Percentiles rank a stretch among this genome's conserved stretches.
These are phyloP conservation scores for Dolichoris vasculosae DNA, from an alignment of 1,140 invertebrate genomes.

Conservation along the genomic window DNA sequence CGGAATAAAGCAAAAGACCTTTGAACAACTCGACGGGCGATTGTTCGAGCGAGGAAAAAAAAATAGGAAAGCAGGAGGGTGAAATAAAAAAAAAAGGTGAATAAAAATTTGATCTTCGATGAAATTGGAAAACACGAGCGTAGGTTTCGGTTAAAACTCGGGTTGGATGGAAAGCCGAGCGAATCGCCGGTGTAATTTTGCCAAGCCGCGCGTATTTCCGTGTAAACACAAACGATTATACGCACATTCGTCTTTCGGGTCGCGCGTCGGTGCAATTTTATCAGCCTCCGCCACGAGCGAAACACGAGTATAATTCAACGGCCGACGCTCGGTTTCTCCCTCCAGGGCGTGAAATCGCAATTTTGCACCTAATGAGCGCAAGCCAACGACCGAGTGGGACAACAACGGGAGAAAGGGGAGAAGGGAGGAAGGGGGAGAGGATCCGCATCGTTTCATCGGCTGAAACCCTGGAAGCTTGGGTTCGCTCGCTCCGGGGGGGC, in stretches of 20 bases:
- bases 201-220: no score
- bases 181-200: background rate
- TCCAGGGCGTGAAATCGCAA: constrained; percentile 20
- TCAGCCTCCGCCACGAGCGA: background rate
- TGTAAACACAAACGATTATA: constrained; percentile 7
- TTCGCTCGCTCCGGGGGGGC: background rate
- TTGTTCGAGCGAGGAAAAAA: background rate
- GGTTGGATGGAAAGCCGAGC: background rate
- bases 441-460: background rate
- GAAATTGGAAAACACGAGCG: background rate
- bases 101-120: background rate
- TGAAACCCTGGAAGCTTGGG: background rate
- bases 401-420: background rate
- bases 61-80: no score
- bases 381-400: background rate
- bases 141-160: background rate
- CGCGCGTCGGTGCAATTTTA: background rate
- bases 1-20: background rate
- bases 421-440: background rate
- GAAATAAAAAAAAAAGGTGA: background rate
- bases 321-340: no score
- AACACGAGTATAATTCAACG: background rate
- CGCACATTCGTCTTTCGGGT: background rate
- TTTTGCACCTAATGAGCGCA: constrained; percentile 14
- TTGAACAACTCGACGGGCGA: background rate